Conservation (phyloP, 2,888 invertebrate genomes). For the Caenorhabditis zanzibari region DNA sequence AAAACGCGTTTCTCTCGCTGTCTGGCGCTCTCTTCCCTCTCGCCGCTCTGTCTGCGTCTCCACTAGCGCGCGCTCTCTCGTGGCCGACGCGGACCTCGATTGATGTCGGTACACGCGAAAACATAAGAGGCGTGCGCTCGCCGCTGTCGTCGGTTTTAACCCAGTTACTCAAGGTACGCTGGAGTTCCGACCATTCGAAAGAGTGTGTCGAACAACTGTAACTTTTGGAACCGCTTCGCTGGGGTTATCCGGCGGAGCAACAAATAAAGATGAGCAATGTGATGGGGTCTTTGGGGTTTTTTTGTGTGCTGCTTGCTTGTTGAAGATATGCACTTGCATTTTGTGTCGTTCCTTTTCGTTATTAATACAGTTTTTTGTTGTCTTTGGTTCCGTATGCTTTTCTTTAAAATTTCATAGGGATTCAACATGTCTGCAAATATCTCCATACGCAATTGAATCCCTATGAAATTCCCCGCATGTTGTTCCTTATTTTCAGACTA, state of each 20-base stretch:
- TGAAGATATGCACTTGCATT: too few relatives aligned
- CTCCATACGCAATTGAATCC: too few relatives aligned
- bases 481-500: too few relatives aligned
- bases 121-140: conserved; percentile 9
- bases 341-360: too few relatives aligned
- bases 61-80: not conserved
- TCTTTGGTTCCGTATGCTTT: too few relatives aligned
- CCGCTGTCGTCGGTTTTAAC: conserved; percentile 37
- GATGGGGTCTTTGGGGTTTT: too few relatives aligned
- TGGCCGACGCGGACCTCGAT: conserved; percentile 14
- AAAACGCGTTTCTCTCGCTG: not conserved
- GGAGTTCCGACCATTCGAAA: conserved; percentile 58
- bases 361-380: too few relatives aligned
- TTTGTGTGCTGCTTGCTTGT: too few relatives aligned
- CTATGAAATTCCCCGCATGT: too few relatives aligned
- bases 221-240: conserved; percentile 43
- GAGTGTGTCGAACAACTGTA: conserved; percentile 43
- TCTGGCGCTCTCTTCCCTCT: not conserved
- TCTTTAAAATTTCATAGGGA: too few relatives aligned
- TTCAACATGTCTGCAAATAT: too few relatives aligned
- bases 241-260: conserved; percentile 37
- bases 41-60: conserved; percentile 8
- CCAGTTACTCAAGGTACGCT: conserved; percentile 59
- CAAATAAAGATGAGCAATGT: not conserved
- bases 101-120: conserved; percentile 14